Evolutionary conservation across 2,888 invertebrate genomes (phyloP).

Genomic region (Drosophila melanosoma): DNA sequence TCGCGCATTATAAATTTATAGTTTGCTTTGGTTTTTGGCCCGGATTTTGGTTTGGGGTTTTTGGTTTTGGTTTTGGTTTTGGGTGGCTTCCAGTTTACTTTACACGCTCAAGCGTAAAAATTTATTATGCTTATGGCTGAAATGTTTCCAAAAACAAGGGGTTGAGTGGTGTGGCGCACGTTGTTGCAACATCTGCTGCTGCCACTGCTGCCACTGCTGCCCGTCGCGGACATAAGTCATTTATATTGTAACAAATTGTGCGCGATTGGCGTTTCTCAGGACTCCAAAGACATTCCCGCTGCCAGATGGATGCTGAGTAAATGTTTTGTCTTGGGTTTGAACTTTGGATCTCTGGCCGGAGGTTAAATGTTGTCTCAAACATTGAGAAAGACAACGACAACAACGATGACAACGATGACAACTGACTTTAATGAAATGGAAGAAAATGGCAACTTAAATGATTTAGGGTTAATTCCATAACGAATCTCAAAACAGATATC

Average conservation of each 20-base stretch:
- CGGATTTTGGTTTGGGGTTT: slow-evolving; percentile 13
- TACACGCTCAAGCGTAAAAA: slow-evolving; percentile 82
- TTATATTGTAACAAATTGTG: slow-evolving; percentile 82
- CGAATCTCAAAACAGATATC: neutral
- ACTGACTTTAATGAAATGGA: slow-evolving; percentile 59
- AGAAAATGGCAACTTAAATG: slow-evolving; percentile 29
- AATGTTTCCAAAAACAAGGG: slow-evolving; percentile 36
- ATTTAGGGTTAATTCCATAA: slow-evolving; percentile 33
- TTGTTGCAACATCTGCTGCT: slow-evolving; percentile 65
- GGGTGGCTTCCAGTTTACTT: slow-evolving; percentile 41
- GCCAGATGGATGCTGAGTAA: slow-evolving; percentile 68
- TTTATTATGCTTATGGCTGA: slow-evolving; percentile 82
- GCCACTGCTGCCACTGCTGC: slow-evolving; percentile 53
- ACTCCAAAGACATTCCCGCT: slow-evolving; percentile 38
- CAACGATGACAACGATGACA: slow-evolving; percentile 32
- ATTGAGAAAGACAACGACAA: slow-evolving; percentile 4
- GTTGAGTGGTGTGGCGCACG: slow-evolving; percentile 20
- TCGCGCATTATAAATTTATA: slow-evolving; percentile 84
- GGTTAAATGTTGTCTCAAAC: slow-evolving; percentile 69
- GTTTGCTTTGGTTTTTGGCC: slow-evolving; percentile 73
- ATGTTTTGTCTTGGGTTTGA: slow-evolving; percentile 71
- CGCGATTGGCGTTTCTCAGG: slow-evolving; percentile 72
- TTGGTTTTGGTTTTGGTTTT: slow-evolving; percentile 27
- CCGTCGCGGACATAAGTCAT: slow-evolving; percentile 76
- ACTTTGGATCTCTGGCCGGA: slow-evolving; percentile 52